Base-by-base conservation (phyloP, 2,797 vertebrate species). In the Sebastes jordani region DNA sequence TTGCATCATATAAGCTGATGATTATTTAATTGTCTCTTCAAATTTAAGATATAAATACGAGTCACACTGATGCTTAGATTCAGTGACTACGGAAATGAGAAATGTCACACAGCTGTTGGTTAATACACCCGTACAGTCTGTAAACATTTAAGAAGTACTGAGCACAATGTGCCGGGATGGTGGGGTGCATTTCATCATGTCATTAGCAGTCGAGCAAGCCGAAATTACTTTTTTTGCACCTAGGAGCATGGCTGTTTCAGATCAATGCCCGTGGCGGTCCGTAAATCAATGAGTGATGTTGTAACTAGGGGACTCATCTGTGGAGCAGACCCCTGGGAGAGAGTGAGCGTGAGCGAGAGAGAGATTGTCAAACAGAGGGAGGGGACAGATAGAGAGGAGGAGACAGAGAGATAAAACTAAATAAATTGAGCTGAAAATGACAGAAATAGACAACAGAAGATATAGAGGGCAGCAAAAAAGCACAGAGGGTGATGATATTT, bases 261-360 rank as follows among this genome's bases (percentile, higher is more conserved):
- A 95, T 96, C 95, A 93, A 94, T 93, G 92, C 91, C 83, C 77
- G 78, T 92, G 91, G 92, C 93, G 89, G 84, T 86, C 83, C 90
- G 91, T 92, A 91, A 94, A 95, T 95, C 95, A 93, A 95, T 95
- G 92, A 92, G 88, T 88, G 86, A 87, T 91, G 91, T 90, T 94
- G 93, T 93, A 94, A 93, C 92, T 83, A 65, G 88, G 86, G 78
- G 90, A 91, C 91, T 94, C 86, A 86, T 94, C 87, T 88, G 89
- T 91, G 89, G 89, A 91, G 83, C 86, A 87, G 84, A 87, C 81
- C 79, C 82, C 78, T 54, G 29, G 25, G 58, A 38, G 64, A 71
- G 58, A 4, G 60, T 89, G 66, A 14, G 36, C 72, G 63, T 78
- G 27, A 70, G 67, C 46, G 27, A 59, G 88, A 74, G 25, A 73